Evolutionary conservation across 1,140 invertebrate genomes (phyloP).

Genomic region (Muscidifurax raptorellus): DNA sequence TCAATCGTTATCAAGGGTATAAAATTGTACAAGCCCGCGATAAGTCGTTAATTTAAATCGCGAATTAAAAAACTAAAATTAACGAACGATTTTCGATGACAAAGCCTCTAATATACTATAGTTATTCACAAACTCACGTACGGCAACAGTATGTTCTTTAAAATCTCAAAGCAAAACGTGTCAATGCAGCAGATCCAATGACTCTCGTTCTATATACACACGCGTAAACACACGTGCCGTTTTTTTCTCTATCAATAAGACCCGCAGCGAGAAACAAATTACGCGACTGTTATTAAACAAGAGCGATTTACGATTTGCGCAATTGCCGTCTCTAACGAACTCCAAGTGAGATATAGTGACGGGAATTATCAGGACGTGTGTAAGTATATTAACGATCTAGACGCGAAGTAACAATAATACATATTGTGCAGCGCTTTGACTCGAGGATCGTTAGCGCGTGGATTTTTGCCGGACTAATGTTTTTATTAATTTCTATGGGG

Average conservation of each 20-base stretch:
- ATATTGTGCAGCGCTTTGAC: not conserved
- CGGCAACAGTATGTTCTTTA: not conserved
- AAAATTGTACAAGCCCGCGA: too few relatives aligned
- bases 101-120: not conserved
- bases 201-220: not conserved
- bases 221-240: not conserved
- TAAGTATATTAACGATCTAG: not conserved
- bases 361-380: constrained; percentile 23
- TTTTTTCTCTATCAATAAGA: constrained; percentile 14
- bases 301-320: constrained; percentile 39
- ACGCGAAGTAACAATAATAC: constrained; percentile 1
- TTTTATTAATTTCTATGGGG: constrained; percentile 16
- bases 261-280: constrained; percentile 31
- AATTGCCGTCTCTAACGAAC: constrained; percentile 16
- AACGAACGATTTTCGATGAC: too few relatives aligned
- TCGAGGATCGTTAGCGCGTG: not conserved
- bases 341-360: not conserved
- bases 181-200: constrained; percentile 16
- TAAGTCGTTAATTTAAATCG: too few relatives aligned
- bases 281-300: constrained; percentile 38
- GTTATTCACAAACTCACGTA: not conserved
- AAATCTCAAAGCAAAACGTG: not conserved
- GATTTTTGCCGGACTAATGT: not conserved
- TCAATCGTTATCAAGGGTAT: too few relatives aligned
- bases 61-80: too few relatives aligned